A percentile compares a stretch with the other conserved stretches of the same genome.
Conservation (phyloP, 2,888 invertebrate genomes). For the Apotomis betuletana region DNA sequence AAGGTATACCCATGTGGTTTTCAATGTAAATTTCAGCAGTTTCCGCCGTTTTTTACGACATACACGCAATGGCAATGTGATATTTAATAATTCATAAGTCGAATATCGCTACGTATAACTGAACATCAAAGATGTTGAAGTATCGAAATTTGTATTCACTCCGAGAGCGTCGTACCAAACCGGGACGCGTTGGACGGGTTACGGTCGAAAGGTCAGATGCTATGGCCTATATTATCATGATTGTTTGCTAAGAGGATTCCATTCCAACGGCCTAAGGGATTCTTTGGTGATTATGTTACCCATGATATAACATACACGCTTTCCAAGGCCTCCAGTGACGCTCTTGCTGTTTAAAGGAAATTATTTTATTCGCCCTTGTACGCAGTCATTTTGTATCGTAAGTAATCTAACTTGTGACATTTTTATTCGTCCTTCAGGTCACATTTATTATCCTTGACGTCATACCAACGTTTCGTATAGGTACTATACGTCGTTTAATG, state of each 20-base stretch:
- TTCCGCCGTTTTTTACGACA: conserved; percentile 9
- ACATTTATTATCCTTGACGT: background rate
- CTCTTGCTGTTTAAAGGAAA: background rate
- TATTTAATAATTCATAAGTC: conserved; percentile 27
- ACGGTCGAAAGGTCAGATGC: conserved; percentile 41
- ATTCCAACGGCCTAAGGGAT: conserved; percentile 23
- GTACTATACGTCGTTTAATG: background rate
- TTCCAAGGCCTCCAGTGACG: background rate
- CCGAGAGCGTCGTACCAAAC: conserved; percentile 26
- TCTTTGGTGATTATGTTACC: conserved; percentile 23
- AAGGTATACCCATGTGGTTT: background rate
- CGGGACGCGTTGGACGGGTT: conserved; percentile 32
- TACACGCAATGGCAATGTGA: conserved; percentile 3
- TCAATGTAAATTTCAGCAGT: background rate
- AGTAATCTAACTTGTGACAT: background rate
- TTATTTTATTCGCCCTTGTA: background rate
- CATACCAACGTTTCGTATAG: background rate
- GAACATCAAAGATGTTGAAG: conserved; percentile 24
- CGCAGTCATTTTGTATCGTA: background rate
- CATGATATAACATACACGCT: background rate
- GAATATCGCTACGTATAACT: conserved; percentile 13
- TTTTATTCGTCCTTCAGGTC: background rate
- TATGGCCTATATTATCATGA: conserved; percentile 40
- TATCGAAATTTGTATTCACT: conserved; percentile 40
- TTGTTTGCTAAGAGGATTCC: conserved; percentile 39